Base-by-base conservation (phyloP, 2,797 vertebrate genomes). In the Astyanax mexicanus region DNA sequence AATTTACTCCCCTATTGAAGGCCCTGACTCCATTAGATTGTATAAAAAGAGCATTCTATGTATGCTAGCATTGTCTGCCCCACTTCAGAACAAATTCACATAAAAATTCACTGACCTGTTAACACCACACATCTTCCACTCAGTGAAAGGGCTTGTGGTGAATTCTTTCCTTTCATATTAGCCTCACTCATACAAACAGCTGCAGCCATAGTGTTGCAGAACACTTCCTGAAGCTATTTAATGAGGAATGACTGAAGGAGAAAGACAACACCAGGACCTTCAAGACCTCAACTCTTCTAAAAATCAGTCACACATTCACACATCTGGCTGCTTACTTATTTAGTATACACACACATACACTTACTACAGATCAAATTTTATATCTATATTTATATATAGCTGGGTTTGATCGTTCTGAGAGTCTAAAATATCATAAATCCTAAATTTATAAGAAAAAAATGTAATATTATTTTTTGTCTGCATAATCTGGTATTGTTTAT, bases 21-120 rank as follows among this genome's bases (percentile, higher is more conserved):
- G 19, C 47, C 7, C 45, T 51, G 47, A n/a, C n/a, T n/a, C n/a
- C n/a, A n/a, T n/a, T n/a, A n/a, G n/a, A n/a, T n/a, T n/a, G n/a
- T n/a, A n/a, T n/a, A n/a, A n/a, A n/a, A n/a, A n/a, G n/a, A n/a
- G n/a, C n/a, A 35, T 32, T 35, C 1, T n/a, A 38, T 54, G 21
- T 27, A 21, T 21, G 21, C 52, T 8, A 67, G 42, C 52, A 51
- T 25, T 61, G 29, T 37, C 60, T 32, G 32, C n/a, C 58, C 13
- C 55, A 52, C 8, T 61, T 69, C 27, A 6, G 51, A 27, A 57
- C 57, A 70, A 45, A 64, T 62, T 38, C 65, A 58, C 25, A n/a
- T 38, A 38, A 52, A 54, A 78, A 73, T 45, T 78, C 54, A 61
- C 13, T 72, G 29, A 32, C 27, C 60, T 54, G 8, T 54, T 49